Percentiles rank a stretch among this genome's conserved stretches.
Evolutionary conservation across 2,113 vertebrate species (phyloP).

Genomic region (Odontophorus gujanensis): DNA sequence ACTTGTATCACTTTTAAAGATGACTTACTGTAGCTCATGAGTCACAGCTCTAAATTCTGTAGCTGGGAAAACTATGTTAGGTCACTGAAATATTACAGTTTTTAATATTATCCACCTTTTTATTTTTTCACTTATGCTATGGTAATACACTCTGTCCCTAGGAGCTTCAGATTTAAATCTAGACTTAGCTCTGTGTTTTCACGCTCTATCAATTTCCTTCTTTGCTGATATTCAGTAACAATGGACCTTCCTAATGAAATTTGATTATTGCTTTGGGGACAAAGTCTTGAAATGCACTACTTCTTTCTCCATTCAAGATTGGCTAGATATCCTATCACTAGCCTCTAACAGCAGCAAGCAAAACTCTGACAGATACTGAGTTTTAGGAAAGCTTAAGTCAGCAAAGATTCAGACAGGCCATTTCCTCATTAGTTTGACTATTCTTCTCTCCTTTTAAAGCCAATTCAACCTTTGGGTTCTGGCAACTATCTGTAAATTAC

Average conservation of each 20-base stretch:
- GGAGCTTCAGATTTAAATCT: neutral
- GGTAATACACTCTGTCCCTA: accelerated
- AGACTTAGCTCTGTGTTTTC: neutral
- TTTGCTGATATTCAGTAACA: neutral
- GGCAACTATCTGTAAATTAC: neutral
- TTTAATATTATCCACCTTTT: neutral
- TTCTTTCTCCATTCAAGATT: neutral
- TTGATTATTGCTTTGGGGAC: neutral
- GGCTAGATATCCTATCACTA: neutral
- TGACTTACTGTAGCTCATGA: neutral
- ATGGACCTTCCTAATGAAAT: neutral
- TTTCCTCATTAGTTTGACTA: neutral
- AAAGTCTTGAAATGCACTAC: neutral
- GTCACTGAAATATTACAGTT: neutral
- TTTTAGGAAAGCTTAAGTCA: neutral
- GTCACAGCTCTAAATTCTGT: neutral
- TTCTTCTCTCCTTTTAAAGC: neutral
- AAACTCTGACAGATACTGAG: neutral
- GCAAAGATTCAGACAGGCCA: neutral
- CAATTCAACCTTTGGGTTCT: neutral
- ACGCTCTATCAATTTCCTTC: neutral
- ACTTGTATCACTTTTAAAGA: neutral
- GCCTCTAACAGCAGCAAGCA: neutral
- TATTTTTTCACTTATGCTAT: accelerated
- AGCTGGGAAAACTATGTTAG: neutral